These are phyloP conservation scores for Liodrosophila aerea DNA, from an alignment of 2,888 invertebrate species.

Conservation along the genomic window DNA sequence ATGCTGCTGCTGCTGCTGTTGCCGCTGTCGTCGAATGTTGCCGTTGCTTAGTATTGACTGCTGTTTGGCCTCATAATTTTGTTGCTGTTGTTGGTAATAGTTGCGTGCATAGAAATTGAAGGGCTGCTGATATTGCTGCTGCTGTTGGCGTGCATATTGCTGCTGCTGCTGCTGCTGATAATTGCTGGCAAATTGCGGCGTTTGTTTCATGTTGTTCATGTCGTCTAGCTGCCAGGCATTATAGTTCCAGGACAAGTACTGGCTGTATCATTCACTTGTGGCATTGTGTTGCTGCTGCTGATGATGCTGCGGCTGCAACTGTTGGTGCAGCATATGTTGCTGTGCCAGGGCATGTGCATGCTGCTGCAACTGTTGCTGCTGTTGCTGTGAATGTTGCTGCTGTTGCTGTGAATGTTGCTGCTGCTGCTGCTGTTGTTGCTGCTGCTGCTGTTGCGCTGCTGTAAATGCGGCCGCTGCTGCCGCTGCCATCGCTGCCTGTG, in stretches of 20 bases:
- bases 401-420: conserved; percentile 75
- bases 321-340: conserved; percentile 67
- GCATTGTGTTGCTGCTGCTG: conserved; percentile 80
- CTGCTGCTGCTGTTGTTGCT: conserved; percentile 77
- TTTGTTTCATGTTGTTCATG: conserved; percentile 51
- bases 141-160: conserved; percentile 48
- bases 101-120: conserved; percentile 72
- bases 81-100: conserved; percentile 39
- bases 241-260: conserved; percentile 82
- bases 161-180: conserved; percentile 47
- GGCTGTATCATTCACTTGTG: conserved; percentile 82
- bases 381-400: conserved; percentile 65
- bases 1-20: conserved; percentile 36
- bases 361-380: conserved; percentile 70
- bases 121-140: conserved; percentile 48
- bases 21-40: conserved; percentile 49
- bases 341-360: conserved; percentile 70
- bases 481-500: conserved; percentile 82
- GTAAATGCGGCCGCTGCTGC: conserved; percentile 82
- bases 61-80: conserved; percentile 41
- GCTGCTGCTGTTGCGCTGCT: conserved; percentile 78
- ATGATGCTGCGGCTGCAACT: conserved; percentile 77
- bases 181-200: conserved; percentile 53
- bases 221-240: conserved; percentile 80
- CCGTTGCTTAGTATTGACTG: conserved; percentile 46